phyloP scores from a whole-genome alignment of 2,797 vertebrate species.

The Semotilus atromaculatus region DNA sequence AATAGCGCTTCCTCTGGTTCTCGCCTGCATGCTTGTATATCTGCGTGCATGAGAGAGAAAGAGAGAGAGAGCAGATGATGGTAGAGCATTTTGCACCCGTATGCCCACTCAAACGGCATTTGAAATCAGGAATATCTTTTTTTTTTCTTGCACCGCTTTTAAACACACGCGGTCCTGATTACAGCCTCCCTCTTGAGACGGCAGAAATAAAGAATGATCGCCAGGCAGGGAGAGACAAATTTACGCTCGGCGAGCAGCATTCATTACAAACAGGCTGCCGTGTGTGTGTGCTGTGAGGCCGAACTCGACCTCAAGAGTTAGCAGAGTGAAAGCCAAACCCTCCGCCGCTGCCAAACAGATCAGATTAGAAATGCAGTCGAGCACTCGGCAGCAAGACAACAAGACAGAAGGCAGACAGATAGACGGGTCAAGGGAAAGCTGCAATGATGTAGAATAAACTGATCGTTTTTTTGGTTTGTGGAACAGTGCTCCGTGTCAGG shows the following conservation, averaged over 20 bases:
- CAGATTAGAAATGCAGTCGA: conserved; percentile 56
- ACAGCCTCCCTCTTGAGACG: conserved; percentile 56
- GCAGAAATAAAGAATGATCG: conserved; percentile 62
- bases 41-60: conserved; percentile 9
- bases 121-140: conserved; percentile 2
- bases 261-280: conserved; percentile 56
- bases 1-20: conserved; percentile 55
- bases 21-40: conserved; percentile 30
- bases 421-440: conserved; percentile 1
- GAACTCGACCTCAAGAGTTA: conserved; percentile 56
- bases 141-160: neutral
- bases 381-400: conserved; percentile 35
- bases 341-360: conserved; percentile 55
- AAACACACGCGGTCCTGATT: conserved; percentile 56
- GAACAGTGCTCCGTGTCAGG: neutral
- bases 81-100: conserved; percentile 1
- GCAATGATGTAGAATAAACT: neutral
- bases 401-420: conserved; percentile 28
- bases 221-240: conserved; percentile 59
- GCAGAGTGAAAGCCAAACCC: conserved; percentile 56
- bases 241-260: conserved; percentile 60
- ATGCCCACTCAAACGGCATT: conserved; percentile 5
- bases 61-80: conserved; percentile 1
- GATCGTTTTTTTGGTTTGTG: neutral
- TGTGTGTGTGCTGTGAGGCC: conserved; percentile 43